Base-by-base conservation (phyloP, 2,888 invertebrate species). In the Drosophila niveifrons region DNA sequence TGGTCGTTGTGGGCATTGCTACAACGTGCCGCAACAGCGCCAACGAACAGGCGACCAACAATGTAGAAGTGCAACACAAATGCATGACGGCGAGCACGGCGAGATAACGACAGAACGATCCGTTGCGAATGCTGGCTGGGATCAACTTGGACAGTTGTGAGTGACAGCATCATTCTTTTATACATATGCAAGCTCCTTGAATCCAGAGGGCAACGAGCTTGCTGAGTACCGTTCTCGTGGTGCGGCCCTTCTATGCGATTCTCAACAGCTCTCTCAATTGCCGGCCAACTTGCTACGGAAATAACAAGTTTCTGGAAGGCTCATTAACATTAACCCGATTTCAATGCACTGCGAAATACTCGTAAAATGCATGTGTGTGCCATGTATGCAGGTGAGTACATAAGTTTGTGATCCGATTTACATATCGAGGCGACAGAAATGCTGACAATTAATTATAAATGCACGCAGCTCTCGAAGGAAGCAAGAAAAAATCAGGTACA, bases 261-360 rank as follows among this genome's bases (percentile, higher is more conserved):
- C 78, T 65, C 78, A 65, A 18, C 3, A 44, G 0, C 23, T 23
- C 23, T 23, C 23, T 8, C 39, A 44, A 44, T 3, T 13, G 13
- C 7, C 1, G 31, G 17, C 44, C n/a, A 56, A 28, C 51, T 50
- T 44, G 29, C 31, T 57, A 63, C 52, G 74, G 72, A 17, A 67
- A 84, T 72, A 84, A 84, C 83, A 78, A 87, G 83, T 87, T 84
- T 81, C 11, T 62, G 15, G 28, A 44, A 18, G 43, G 39, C 52
- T 39, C 71, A 75, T 88, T 75, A 75, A 71, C 84, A 87, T 89
- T 89, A 84, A 84, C 89, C 83, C 89, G 88, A 84, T 87, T 84
- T 68, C 58, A 66, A 66, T 67, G 66, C 72, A 68, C 31, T 7
- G 11, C 29, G 58, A 29, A 46, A 15, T 29, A 17, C 9, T 36